These are phyloP conservation scores for Monoplex corrugatus DNA, from an alignment of 2,888 invertebrate species.

Conservation along the genomic window DNA sequence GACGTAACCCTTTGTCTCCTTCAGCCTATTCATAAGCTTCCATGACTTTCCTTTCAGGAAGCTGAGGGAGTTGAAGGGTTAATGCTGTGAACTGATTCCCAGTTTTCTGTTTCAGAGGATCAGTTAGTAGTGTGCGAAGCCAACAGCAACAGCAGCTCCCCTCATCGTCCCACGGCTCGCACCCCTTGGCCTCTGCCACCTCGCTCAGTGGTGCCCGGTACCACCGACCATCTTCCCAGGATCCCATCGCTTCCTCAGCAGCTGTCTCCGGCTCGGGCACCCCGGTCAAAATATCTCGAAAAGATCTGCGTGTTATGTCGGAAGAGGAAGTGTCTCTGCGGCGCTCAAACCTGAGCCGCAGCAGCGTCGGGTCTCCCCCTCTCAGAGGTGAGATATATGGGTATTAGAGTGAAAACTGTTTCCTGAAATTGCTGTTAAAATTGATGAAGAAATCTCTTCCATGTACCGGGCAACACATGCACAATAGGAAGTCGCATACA, in stretches of 20 bases:
- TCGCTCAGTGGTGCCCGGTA: conserved; percentile 25
- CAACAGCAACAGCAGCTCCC: not conserved
- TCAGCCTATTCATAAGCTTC: no score
- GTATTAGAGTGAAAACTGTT: not conserved
- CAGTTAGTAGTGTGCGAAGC: not conserved
- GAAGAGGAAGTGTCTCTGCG: conserved; percentile 78
- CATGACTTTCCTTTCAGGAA: no score
- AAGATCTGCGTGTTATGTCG: conserved; percentile 78
- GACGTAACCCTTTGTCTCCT: no score
- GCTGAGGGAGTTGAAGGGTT: no score
- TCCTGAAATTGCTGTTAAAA: not conserved
- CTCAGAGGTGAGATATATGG: conserved; percentile 62
- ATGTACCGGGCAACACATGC: no score
- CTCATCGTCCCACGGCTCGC: conserved; percentile 10
- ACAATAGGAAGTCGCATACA: no score
- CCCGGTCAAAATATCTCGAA: conserved; percentile 79
- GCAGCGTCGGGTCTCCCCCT: conserved; percentile 58
- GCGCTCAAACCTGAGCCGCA: conserved; percentile 72
- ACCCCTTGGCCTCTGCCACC: not conserved
- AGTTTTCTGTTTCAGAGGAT: conserved; percentile 34
- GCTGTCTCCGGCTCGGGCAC: conserved; percentile 59
- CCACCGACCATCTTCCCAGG: conserved; percentile 35
- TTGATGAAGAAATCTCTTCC: no score
- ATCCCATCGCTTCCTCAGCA: not conserved
- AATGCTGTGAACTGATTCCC: no score